Conservation (phyloP, 1,140 invertebrate genomes). For the Bombus difficillimus region DNA sequence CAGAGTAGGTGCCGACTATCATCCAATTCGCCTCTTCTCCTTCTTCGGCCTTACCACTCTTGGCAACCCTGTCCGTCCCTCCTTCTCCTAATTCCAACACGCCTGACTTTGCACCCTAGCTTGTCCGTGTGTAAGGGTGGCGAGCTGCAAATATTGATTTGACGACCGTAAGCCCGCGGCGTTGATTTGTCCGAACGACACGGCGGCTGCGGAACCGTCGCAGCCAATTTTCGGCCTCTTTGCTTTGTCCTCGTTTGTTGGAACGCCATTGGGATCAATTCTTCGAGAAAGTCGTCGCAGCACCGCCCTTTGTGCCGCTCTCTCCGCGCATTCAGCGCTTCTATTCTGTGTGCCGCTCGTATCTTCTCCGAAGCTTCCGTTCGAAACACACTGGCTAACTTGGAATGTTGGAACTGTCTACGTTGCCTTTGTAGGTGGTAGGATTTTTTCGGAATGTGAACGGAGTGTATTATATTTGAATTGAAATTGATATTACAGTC, state of each 20-base stretch:
- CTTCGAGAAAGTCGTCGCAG: conserved; percentile 33
- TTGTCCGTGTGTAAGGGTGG: conserved; percentile 46
- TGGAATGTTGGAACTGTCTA: no score
- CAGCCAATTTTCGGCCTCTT: conserved; percentile 66
- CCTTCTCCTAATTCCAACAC: conserved; percentile 60
- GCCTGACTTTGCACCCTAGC: conserved; percentile 50
- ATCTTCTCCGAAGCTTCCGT: no score
- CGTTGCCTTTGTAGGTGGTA: no score
- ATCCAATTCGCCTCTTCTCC: not conserved
- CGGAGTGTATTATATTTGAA: no score
- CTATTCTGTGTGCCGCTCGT: not conserved
- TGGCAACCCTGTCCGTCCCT: not conserved
- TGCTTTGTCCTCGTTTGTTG: conserved; percentile 58
- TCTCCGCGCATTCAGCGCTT: conserved; percentile 25
- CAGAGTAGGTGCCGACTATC: not conserved
- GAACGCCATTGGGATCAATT: conserved; percentile 42
- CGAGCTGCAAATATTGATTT: conserved; percentile 74
- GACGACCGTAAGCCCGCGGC: conserved; percentile 65
- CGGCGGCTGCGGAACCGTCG: conserved; percentile 1
- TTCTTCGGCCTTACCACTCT: not conserved
- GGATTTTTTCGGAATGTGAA: no score
- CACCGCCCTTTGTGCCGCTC: conserved; percentile 28
- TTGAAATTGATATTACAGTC: no score
- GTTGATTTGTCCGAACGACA: conserved; percentile 66
- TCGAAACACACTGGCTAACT: no score